Conservation (phyloP, 2,797 vertebrate genomes). For the Uromys caudimaculatus region DNA sequence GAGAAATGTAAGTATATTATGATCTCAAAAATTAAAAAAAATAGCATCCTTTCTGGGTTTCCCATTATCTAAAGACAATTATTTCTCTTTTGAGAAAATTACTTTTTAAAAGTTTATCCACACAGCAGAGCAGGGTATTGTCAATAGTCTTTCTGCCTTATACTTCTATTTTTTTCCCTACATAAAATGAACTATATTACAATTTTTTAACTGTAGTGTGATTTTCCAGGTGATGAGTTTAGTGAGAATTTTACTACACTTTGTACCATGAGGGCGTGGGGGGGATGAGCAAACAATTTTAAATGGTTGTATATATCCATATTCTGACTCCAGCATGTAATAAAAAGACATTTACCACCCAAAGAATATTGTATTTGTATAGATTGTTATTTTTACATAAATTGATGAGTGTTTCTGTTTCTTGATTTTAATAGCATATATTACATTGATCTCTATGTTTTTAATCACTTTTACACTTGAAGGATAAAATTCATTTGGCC, state of each 20-base stretch:
- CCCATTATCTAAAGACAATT: neutral
- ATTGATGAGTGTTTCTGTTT: neutral
- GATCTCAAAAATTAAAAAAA: neutral
- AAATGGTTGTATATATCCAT: conserved; percentile 57
- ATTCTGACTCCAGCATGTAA: conserved; percentile 33
- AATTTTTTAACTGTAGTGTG: neutral
- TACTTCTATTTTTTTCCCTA: neutral
- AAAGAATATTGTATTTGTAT: neutral
- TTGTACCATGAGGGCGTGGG: neutral
- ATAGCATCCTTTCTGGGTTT: neutral
- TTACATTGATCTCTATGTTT: neutral
- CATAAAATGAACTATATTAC: neutral
- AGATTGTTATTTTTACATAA: conserved; percentile 1
- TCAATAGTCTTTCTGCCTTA: conserved; percentile 5
- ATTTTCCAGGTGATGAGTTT: conserved; percentile 20
- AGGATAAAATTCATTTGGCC: neutral
- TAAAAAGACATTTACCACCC: conserved; percentile 66
- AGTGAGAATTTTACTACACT: conserved; percentile 38
- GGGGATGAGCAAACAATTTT: neutral
- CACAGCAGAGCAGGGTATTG: neutral
- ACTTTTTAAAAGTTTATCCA: conserved; percentile 33
- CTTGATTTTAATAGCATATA: neutral
- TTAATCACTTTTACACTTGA: neutral
- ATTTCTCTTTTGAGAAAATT: conserved; percentile 67
- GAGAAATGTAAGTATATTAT: neutral